A percentile compares a stretch with the other conserved stretches of the same genome.
phyloP scores from a whole-genome alignment of 2,888 invertebrate species.

The Tinea trinotella region DNA sequence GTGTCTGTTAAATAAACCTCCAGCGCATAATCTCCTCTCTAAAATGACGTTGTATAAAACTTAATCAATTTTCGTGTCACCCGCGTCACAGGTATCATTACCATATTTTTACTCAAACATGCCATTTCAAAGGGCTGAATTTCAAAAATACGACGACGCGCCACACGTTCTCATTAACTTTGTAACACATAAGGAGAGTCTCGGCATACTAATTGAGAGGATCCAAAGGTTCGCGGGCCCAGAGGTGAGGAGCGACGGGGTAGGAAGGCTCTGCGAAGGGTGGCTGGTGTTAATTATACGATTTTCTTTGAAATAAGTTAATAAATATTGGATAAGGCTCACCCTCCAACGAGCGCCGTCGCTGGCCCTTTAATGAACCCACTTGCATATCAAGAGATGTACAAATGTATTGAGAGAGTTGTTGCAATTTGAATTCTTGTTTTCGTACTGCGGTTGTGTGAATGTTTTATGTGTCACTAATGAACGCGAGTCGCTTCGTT shows the following conservation, averaged over 20 bases:
- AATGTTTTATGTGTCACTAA: slow-evolving; percentile 10
- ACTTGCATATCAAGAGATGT: slow-evolving; percentile 23
- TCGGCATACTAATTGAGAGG: slow-evolving; percentile 60
- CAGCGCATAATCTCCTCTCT: background rate
- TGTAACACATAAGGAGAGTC: slow-evolving; percentile 59
- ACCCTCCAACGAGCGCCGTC: slow-evolving; percentile 30
- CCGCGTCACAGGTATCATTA: slow-evolving; percentile 39
- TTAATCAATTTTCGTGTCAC: slow-evolving; percentile 21
- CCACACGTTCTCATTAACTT: slow-evolving; percentile 62
- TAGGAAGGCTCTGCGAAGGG: slow-evolving; percentile 19
- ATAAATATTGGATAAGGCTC: slow-evolving; percentile 70
- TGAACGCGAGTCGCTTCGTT: slow-evolving; percentile 9
- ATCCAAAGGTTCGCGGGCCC: slow-evolving; percentile 32
- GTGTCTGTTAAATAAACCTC: background rate
- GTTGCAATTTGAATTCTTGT: slow-evolving; percentile 12
- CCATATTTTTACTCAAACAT: slow-evolving; percentile 58
- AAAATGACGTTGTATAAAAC: slow-evolving; percentile 11
- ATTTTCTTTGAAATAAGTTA: slow-evolving; percentile 72
- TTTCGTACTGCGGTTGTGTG: slow-evolving; percentile 6
- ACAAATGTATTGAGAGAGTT: background rate
- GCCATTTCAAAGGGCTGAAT: slow-evolving; percentile 58
- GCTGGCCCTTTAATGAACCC: slow-evolving; percentile 48
- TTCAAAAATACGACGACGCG: slow-evolving; percentile 58
- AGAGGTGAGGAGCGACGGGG: slow-evolving; percentile 26
- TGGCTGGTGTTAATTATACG: slow-evolving; percentile 64